Percentiles rank a stretch among this genome's conserved stretches.
Conservation (phyloP, 2,888 invertebrate genomes). For the Sphaeridia pumilis region DNA sequence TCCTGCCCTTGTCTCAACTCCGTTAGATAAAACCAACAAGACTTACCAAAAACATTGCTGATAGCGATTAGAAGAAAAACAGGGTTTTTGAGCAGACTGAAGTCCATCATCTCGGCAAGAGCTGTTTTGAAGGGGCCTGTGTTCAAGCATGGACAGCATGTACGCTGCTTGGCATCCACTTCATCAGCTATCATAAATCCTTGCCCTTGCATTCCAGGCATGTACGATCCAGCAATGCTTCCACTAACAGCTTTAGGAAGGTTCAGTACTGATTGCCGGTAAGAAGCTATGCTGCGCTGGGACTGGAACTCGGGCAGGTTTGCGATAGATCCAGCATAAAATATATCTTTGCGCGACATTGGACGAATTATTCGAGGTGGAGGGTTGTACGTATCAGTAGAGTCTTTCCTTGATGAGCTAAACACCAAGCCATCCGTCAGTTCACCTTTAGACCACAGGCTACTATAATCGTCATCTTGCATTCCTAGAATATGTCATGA, state of each 20-base stretch:
- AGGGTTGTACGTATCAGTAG: conserved; percentile 39
- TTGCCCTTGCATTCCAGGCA: conserved; percentile 16
- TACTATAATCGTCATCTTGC: conserved; percentile 34
- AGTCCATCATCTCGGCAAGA: conserved; percentile 79
- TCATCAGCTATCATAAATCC: conserved; percentile 1
- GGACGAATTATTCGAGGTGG: conserved; percentile 68
- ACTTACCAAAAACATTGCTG: conserved; percentile 92
- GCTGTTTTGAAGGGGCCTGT: conserved; percentile 58
- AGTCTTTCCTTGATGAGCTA: conserved; percentile 26
- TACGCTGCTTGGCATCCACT: not conserved
- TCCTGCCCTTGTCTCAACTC: too few relatives aligned
- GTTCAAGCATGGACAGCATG: conserved; percentile 26
- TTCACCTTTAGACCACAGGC: conserved; percentile 36
- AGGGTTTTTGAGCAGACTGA: conserved; percentile 73
- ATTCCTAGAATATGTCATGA: conserved; percentile 12
- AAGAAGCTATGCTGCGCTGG: conserved; percentile 77
- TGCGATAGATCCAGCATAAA: conserved; percentile 89
- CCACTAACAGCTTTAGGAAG: conserved; percentile 50
- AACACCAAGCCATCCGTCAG: conserved; percentile 34
- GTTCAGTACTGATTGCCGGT: conserved; percentile 81
- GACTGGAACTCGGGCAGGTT: conserved; percentile 88
- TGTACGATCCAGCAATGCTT: conserved; percentile 5
- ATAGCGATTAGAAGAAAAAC: conserved; percentile 84
- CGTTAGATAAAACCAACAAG: too few relatives aligned
- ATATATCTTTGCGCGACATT: conserved; percentile 88